A percentile compares a stretch with the other conserved stretches of the same genome.
Conservation (phyloP, 1,140 invertebrate species). For the Cepaea nemoralis region DNA sequence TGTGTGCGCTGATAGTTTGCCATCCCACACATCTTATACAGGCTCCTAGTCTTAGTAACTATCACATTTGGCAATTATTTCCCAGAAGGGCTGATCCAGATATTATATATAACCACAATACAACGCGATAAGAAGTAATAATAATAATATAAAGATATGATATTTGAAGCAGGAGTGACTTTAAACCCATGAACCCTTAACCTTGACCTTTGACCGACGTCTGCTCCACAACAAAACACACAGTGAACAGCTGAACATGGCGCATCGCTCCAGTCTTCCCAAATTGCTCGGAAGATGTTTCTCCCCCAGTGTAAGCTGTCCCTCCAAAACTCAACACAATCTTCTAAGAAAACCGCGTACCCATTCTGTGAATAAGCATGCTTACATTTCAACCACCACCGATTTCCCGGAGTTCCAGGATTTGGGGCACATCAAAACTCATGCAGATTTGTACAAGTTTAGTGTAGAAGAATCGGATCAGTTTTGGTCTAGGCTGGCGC, state of each 20-base stretch:
- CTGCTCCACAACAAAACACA: neutral
- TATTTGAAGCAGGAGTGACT: too few species aligned
- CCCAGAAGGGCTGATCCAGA: too few species aligned
- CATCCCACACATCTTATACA: too few species aligned
- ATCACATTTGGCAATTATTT: too few species aligned
- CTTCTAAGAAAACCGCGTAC: neutral
- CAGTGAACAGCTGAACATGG: constrained; percentile 1
- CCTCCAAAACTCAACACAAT: neutral
- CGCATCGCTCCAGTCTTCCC: neutral
- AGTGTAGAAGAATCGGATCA: constrained; percentile 70
- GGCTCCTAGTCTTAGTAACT: too few species aligned
- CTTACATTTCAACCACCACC: constrained; percentile 49
- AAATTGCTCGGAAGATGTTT: neutral
- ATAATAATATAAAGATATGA: neutral
- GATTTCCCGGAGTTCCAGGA: constrained; percentile 64
- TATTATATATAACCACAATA: neutral
- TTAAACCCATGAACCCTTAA: neutral
- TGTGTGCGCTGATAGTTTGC: too few species aligned
- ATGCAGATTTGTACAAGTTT: constrained; percentile 65
- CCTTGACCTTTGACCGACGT: neutral
- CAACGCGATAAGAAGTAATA: neutral
- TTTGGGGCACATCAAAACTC: constrained; percentile 46
- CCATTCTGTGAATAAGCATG: neutral
- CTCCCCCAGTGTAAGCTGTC: neutral
- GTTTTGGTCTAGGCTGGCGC: constrained; percentile 74